A percentile compares a stretch with the other conserved stretches of the same genome.
phyloP scores from a whole-genome alignment of 1,140 invertebrate species.

The Nixonia krombeini region DNA sequence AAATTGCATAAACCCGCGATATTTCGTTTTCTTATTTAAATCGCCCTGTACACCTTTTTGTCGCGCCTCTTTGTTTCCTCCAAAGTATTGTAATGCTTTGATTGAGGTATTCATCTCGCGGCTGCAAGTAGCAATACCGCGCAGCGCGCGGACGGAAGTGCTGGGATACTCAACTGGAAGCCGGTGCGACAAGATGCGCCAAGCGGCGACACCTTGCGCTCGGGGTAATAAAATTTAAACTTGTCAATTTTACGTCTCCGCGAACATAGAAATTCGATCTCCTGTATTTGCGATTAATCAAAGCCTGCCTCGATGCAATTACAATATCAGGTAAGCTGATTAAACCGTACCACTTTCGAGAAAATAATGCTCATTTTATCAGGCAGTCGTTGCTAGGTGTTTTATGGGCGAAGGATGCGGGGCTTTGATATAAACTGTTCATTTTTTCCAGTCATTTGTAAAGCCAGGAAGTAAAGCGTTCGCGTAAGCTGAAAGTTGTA shows the following conservation, averaged over 20 bases:
- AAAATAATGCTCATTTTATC: too few species aligned
- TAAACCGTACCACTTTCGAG: too few species aligned
- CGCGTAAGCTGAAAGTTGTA: constrained; percentile 19
- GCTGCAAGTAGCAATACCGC: constrained; percentile 24
- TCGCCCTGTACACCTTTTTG: too few species aligned
- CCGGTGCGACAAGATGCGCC: constrained; percentile 44
- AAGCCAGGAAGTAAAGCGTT: too few species aligned
- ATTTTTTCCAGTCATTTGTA: too few species aligned
- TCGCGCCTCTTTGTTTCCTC: constrained; percentile 7
- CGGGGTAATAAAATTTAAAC: constrained; percentile 32
- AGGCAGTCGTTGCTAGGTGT: too few species aligned
- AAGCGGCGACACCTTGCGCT: constrained; percentile 14
- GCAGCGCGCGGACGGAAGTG: too few species aligned
- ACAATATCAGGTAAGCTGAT: too few species aligned
- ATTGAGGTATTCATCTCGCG: constrained; percentile 39
- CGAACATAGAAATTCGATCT: constrained; percentile 9
- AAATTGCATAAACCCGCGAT: constrained; percentile 44
- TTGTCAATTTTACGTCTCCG: constrained; percentile 32
- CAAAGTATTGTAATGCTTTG: constrained; percentile 23
- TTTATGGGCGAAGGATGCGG: too few species aligned
- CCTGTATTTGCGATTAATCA: too few species aligned
- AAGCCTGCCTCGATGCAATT: too few species aligned
- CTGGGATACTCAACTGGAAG: constrained; percentile 36
- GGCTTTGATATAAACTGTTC: too few species aligned
- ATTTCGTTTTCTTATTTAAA: constrained; percentile 37